Conservation (phyloP, 2,888 invertebrate genomes). For the Crossocerus cetratus region DNA sequence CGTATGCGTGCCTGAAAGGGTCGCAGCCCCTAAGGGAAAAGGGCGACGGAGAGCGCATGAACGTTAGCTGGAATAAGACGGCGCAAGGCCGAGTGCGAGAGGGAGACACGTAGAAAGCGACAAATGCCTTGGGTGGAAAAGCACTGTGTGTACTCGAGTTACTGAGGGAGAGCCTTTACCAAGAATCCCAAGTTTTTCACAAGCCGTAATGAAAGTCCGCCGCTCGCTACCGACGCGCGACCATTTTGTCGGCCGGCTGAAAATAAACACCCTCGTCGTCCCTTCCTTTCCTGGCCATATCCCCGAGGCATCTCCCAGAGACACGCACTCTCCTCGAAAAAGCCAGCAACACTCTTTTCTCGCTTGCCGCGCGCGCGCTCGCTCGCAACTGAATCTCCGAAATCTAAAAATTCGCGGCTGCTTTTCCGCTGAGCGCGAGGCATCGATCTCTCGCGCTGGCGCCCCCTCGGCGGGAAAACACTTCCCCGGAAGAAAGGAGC, state of each 20-base stretch:
- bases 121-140: conserved; percentile 15
- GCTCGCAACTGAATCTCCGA: not conserved
- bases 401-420: conserved; percentile 30
- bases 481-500: not conserved
- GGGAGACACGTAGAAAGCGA: conserved; percentile 35
- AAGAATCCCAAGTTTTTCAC: conserved; percentile 25
- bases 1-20: conserved; percentile 20
- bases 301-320: conserved; percentile 23
- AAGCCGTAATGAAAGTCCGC: conserved; percentile 40
- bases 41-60: not conserved
- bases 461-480: too few species aligned
- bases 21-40: conserved; percentile 7
- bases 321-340: conserved; percentile 38
- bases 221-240: conserved; percentile 4
- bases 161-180: conserved; percentile 32
- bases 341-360: conserved; percentile 10
- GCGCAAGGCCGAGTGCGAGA: conserved; percentile 33
- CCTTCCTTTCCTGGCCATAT: conserved; percentile 24
- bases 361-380: not conserved
- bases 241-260: conserved; percentile 33
- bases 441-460: not conserved
- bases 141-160: conserved; percentile 45
- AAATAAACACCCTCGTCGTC: conserved; percentile 46
- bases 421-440: not conserved
- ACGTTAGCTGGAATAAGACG: not conserved